These are phyloP conservation scores for Megaceryle torquata DNA, from an alignment of 2,113 vertebrate species.

Conservation along the genomic window DNA sequence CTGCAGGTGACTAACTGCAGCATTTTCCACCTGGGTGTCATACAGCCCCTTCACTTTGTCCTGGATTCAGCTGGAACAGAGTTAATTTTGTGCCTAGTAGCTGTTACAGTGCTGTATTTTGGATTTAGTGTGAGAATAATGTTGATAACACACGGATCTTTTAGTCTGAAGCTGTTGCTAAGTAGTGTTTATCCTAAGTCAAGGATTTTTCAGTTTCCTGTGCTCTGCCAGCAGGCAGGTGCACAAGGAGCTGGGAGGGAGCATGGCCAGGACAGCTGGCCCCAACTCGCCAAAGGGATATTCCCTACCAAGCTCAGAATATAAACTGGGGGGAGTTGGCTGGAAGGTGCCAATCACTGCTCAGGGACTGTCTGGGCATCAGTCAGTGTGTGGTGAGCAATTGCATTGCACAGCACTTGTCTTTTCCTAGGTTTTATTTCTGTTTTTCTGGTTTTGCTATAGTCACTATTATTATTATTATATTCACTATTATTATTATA, in stretches of 20 bases:
- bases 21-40: neutral
- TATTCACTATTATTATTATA: neutral
- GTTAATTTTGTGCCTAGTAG: neutral
- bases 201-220: neutral
- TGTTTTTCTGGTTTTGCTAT: too few relatives aligned
- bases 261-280: neutral
- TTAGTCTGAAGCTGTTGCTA: neutral
- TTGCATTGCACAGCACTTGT: neutral
- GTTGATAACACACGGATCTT: neutral
- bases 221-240: neutral
- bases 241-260: neutral
- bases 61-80: neutral
- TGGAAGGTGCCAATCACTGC: neutral
- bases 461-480: too few relatives aligned
- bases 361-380: neutral
- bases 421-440: neutral
- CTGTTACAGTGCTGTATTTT: neutral
- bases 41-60: fast-evolving
- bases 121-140: neutral
- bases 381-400: neutral
- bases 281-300: neutral
- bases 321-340: neutral
- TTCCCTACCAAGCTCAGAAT: neutral
- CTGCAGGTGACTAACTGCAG: neutral
- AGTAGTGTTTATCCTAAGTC: neutral